Conservation (phyloP, 2,888 invertebrate genomes). For the Phyllotreta striolata region DNA sequence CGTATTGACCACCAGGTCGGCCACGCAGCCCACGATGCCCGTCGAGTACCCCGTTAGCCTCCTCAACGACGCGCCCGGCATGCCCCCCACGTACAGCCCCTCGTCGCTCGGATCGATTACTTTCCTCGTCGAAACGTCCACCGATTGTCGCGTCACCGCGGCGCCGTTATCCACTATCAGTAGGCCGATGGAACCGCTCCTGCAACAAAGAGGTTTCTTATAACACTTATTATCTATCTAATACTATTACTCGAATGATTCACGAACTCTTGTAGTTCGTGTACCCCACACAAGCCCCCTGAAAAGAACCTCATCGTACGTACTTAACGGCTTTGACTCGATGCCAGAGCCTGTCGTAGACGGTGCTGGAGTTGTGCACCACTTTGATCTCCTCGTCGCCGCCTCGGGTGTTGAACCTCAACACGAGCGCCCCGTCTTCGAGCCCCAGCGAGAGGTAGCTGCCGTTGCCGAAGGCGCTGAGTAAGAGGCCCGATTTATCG, state of each 20-base stretch:
- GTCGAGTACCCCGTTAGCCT: constrained; percentile 63
- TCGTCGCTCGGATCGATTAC: constrained; percentile 77
- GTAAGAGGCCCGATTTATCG: constrained; percentile 75
- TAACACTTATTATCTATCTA: too few species aligned
- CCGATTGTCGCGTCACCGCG: constrained; percentile 80
- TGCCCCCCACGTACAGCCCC: constrained; percentile 83
- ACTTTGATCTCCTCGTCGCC: constrained; percentile 85
- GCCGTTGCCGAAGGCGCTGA: constrained; percentile 83
- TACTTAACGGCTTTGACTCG: constrained; percentile 78
- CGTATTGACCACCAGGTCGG: constrained; percentile 68
- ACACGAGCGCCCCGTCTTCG: constrained; percentile 76
- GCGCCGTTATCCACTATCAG: constrained; percentile 89
- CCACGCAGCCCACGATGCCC: constrained; percentile 70
- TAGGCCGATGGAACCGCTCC: constrained; percentile 86
- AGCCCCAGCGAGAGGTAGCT: constrained; percentile 89
- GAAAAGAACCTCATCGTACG: constrained; percentile 34
- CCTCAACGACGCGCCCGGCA: constrained; percentile 55
- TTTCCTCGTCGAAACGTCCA: constrained; percentile 67
- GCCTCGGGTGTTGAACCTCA: constrained; percentile 86
- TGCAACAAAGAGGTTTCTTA: constrained; percentile 56
- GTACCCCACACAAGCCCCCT: too few species aligned
- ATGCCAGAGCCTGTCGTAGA: constrained; percentile 92
- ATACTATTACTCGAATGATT: too few species aligned
- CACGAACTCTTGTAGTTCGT: too few species aligned
- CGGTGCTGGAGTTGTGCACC: constrained; percentile 82